phyloP scores from a whole-genome alignment of 2,888 invertebrate genomes.

The Drosophila stalkeri region DNA sequence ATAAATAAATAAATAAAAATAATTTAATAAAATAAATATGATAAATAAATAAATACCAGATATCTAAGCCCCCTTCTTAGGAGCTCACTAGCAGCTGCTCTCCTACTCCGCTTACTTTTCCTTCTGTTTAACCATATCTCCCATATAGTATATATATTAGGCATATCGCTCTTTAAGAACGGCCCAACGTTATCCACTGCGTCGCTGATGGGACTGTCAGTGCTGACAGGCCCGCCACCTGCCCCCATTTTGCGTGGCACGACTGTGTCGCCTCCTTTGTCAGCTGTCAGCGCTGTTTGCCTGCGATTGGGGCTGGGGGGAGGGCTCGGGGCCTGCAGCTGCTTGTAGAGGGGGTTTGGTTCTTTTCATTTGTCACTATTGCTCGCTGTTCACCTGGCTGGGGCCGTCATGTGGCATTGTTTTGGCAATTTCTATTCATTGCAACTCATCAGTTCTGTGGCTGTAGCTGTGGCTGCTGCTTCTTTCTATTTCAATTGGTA shows the following conservation, averaged over 20 bases:
- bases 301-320: neutral
- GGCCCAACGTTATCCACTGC: conserved; percentile 3
- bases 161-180: neutral
- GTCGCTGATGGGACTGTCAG: conserved; percentile 39
- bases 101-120: no score
- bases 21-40: no score
- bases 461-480: conserved; percentile 15
- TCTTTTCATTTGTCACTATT: conserved; percentile 2
- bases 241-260: conserved; percentile 9
- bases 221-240: conserved; percentile 36
- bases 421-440: conserved; percentile 60
- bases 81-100: no score
- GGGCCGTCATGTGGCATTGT: conserved; percentile 37
- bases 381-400: conserved; percentile 24
- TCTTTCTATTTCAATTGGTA: conserved; percentile 41
- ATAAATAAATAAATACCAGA: no score
- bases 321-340: neutral
- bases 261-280: conserved; percentile 33
- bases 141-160: conserved; percentile 1
- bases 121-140: neutral
- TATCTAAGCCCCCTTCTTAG: no score
- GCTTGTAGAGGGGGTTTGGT: neutral
- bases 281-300: conserved; percentile 37
- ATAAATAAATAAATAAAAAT: no score
- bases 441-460: conserved; percentile 53